Base-by-base conservation (phyloP, 2,888 invertebrate species). In the Hetaerina titia region DNA sequence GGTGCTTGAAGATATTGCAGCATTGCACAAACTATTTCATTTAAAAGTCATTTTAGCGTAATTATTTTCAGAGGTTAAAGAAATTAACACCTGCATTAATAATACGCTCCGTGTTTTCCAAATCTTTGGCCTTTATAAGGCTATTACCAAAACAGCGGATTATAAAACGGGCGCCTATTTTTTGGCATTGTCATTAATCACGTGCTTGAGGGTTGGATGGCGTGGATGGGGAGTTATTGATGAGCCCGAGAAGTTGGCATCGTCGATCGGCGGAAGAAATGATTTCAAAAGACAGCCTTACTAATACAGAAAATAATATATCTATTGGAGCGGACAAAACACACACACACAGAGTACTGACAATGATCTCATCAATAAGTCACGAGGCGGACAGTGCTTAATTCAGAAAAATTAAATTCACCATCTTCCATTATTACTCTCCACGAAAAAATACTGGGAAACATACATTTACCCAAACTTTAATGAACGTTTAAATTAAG, bases 151-250 rank as follows among this genome's bases (percentile, higher is more conserved):
- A 81, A 81, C 81, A 81, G 31, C 25, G 31, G 22, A 81, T 31
- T 81, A 81, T 81, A 31, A 22, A 22, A n/a, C 19, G n/a, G 74
- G 31, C 13, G 25, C 4, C 2, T 31, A 31, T 81, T 81, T 81
- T 31, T 81, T 15, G 81, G 31, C 81, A 31, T 81, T 31, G 81
- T n/a, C 81, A 81, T 81, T 81, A 81, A 81, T 81, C 81, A 81
- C 25, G 11, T 9, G 9, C 31, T 31, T 15, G 31, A 31, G 81
- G 22, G 81, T n/a, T 25, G 9, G 81, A 9, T 81, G 81, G 81
- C 25, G 31, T 31, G 31, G 81, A 81, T 25, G 15, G 81, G 81
- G 31, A 81, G 81, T 81, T 81, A 81, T 81, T 81, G 81, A 81
- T 81, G 81, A 81, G 25, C 81, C 81, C 13, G 31, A 31, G 31